Base-by-base conservation (phyloP, 2,888 invertebrate species). In the Phasia obesa region DNA sequence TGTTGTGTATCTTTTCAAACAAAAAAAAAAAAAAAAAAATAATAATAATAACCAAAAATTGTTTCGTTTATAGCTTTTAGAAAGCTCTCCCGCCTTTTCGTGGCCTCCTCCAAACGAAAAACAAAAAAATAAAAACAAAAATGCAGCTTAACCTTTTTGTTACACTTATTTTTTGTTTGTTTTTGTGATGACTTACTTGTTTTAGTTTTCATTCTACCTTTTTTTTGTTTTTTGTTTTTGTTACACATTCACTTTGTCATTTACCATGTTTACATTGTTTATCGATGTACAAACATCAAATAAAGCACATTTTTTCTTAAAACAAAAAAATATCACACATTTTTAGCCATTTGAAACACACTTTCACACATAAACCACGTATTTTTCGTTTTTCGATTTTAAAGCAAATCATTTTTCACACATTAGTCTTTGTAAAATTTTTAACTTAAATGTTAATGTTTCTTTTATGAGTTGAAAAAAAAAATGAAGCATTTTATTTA, bases 101-200 rank as follows among this genome's bases (percentile, higher is more conserved):
- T 44, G 57, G 44, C 27, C 27, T 27, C 7, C 42, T 15, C 21
- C 44, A 21, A 23, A n/a, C n/a, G n/a, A n/a, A n/a, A n/a, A n/a
- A 15, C 9, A 69, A 27, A 69, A 4, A 13, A 44, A 55, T 11
- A 5, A 44, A 44, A 44, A 27, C 42, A 55, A 49, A 80, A 70
- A 69, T 83, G 79, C 79, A 83, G 83, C 77, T 64, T 53, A 47
- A 57, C 35, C 31, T 31, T 31, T 31, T 31, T n/a, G n/a, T n/a
- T 5, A 31, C 49, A 27, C 31, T 13, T 62, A 27, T 62, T 49
- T 15, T 67, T 75, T 53, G 4, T 13, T 75, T 80, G 71, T 64
- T 19, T 70, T 78, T 53, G n/a, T 35, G 3, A 35, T 35, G 35
- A 35, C 35, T 35, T 27, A n/a, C n/a, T n/a, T n/a, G n/a, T n/a